A percentile compares a stretch with the other conserved stretches of the same genome.
Evolutionary conservation across 1,140 invertebrate species (phyloP).

Genomic region (Cyclina sinensis): DNA sequence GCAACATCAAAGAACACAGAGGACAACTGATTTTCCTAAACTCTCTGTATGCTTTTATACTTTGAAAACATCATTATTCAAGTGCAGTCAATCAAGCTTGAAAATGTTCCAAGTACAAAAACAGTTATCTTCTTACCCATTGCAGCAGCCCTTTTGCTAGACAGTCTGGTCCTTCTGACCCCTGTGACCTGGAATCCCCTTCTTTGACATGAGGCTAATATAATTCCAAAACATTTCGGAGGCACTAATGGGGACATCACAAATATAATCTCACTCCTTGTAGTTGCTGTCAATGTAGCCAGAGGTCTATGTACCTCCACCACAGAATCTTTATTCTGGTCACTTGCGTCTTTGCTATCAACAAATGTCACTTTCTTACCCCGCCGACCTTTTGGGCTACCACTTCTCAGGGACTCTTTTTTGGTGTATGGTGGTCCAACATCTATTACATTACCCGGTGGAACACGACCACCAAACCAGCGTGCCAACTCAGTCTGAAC

Average conservation of each 20-base stretch:
- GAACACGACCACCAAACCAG: conserved; percentile 84
- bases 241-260: conserved; percentile 82
- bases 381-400: conserved; percentile 73
- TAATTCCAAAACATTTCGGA: conserved; percentile 77
- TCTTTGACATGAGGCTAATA: conserved; percentile 80
- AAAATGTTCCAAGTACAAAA: too few species aligned
- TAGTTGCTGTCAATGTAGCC: conserved; percentile 81
- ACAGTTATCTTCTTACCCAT: conserved; percentile 76
- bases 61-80: neutral
- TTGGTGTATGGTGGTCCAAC: conserved; percentile 80
- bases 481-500: conserved; percentile 79
- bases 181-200: conserved; percentile 82
- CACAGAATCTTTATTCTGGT: conserved; percentile 37
- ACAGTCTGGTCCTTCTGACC: conserved; percentile 75
- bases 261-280: conserved; percentile 80
- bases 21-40: too few species aligned
- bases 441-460: conserved; percentile 79
- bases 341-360: conserved; percentile 48
- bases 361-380: conserved; percentile 71
- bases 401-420: conserved; percentile 73
- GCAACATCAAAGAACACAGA: too few species aligned
- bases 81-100: neutral
- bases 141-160: conserved; percentile 74
- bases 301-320: conserved; percentile 72
- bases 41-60: too few species aligned